These are phyloP conservation scores for Oscheius sp. DNA, from an alignment of 2,888 invertebrate genomes.

Conservation along the genomic window DNA sequence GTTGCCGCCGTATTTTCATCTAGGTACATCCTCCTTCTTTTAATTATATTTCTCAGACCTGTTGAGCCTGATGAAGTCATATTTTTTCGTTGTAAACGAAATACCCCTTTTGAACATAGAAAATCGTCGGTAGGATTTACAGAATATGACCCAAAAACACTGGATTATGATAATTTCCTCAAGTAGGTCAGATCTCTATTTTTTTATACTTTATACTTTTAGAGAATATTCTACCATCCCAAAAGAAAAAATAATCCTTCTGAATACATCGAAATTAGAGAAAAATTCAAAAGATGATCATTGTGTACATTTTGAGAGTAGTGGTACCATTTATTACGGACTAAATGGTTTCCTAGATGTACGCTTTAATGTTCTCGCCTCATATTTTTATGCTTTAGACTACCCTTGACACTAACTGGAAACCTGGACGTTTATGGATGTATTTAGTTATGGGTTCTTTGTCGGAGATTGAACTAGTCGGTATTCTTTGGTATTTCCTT, in stretches of 20 bases:
- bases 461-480: constrained; percentile 22
- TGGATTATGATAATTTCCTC: constrained; percentile 8
- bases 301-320: constrained; percentile 8
- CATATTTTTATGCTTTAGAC: background rate
- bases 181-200: background rate
- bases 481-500: background rate
- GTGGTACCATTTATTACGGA: constrained; percentile 22
- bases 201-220: background rate
- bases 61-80: constrained; percentile 12
- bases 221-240: constrained; percentile 20
- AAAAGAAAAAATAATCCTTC: constrained; percentile 12
- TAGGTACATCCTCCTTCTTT: background rate
- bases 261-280: constrained; percentile 15
- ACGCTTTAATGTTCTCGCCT: background rate
- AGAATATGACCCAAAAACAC: constrained; percentile 11
- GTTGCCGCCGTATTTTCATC: constrained; percentile 22
- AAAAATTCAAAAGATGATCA: constrained; percentile 13
- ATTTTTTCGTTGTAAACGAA: constrained; percentile 22
- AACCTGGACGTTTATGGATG: constrained; percentile 21
- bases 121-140: constrained; percentile 18
- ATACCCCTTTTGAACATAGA: constrained; percentile 16
- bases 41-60: background rate
- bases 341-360: constrained; percentile 20
- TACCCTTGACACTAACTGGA: constrained; percentile 3
- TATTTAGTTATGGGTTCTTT: constrained; percentile 25